phyloP scores from a whole-genome alignment of 2,888 invertebrate species.

The Agrypnus murinus region DNA sequence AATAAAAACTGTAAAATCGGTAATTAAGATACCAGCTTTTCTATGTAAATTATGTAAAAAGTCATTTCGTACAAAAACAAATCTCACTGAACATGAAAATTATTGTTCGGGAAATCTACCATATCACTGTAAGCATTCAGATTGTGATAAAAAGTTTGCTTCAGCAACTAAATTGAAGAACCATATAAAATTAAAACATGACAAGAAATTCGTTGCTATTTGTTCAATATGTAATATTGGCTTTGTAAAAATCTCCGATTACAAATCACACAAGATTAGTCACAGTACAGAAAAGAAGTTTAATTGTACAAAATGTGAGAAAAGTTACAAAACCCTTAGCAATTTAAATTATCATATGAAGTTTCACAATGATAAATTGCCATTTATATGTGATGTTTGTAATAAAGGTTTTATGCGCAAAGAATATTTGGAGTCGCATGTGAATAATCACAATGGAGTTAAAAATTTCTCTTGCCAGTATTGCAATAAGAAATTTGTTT shows the following conservation, averaged over 20 bases:
- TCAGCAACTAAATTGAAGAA: slow-evolving; percentile 67
- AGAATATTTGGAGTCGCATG: slow-evolving; percentile 68
- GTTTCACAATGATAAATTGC: slow-evolving; percentile 64
- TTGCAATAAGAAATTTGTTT: slow-evolving; percentile 67
- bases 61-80: slow-evolving; percentile 64
- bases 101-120: slow-evolving; percentile 66
- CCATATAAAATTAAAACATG: slow-evolving; percentile 67
- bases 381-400: slow-evolving; percentile 65
- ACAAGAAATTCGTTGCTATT: slow-evolving; percentile 68
- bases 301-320: slow-evolving; percentile 66
- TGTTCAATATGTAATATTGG: slow-evolving; percentile 69
- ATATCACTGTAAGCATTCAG: slow-evolving; percentile 61
- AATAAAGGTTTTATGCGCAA: slow-evolving; percentile 68
- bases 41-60: slow-evolving; percentile 65
- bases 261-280: slow-evolving; percentile 68
- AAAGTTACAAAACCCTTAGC: slow-evolving; percentile 68
- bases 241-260: slow-evolving; percentile 68
- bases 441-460: slow-evolving; percentile 67
- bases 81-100: slow-evolving; percentile 67
- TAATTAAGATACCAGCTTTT: slow-evolving; percentile 59
- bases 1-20: slow-evolving; percentile 49
- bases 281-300: slow-evolving; percentile 69
- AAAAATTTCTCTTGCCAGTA: slow-evolving; percentile 65
- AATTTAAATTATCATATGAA: slow-evolving; percentile 70
- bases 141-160: slow-evolving; percentile 67